Evolutionary conservation across 2,888 invertebrate genomes (phyloP), one percentile per base, ranked within the genome.

Genomic region (Mesoligia furuncula): DNA sequence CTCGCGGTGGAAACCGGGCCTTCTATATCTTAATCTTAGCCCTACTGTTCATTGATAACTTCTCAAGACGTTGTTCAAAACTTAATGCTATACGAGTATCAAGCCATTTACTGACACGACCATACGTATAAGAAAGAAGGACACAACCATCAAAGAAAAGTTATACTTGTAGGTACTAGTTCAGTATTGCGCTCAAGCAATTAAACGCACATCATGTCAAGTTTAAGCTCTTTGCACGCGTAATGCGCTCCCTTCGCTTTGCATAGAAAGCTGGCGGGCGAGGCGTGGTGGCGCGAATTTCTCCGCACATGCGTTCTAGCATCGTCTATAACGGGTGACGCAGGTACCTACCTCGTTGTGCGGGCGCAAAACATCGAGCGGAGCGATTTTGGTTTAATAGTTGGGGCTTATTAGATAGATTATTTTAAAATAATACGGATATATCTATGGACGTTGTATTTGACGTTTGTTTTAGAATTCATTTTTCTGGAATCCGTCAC

Each of bases 251-350:
- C 78, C 83, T 83, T 78, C 68, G 83, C 79, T 85, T 86, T 68
- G 75, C 84, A 83, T 84, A 84, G 84, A 84, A 84, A 84, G 84
- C 84, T 75, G 75, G 61, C 54, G 5, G 45, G n/a, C 73, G 68
- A 17, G 57, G 45, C 51, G 72, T 51, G 69, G 36, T 64, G 64
- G 27, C 73, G 79, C 75, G 70, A 83, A 83, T 84, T 84, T 84
- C 84, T 86, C 84, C 83, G 75, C 78, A 42, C 83, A 65, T 79
- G 83, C 79, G 86, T 27, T 65, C 79, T 83, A 79, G 65, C 51
- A 57, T 51, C 69, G 61, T 62, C 61, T 77, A 62, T 51, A 48
- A 54, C 68, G 20, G n/a, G 36, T 59, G 42, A 64, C 77, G 57
- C 36, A 51, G 36, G 15, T 65, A 42, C 42, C 42, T 42, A 11